Evolutionary conservation across 2,113 vertebrate genomes (phyloP).

Genomic region (Myxocyprinus asiaticus): DNA sequence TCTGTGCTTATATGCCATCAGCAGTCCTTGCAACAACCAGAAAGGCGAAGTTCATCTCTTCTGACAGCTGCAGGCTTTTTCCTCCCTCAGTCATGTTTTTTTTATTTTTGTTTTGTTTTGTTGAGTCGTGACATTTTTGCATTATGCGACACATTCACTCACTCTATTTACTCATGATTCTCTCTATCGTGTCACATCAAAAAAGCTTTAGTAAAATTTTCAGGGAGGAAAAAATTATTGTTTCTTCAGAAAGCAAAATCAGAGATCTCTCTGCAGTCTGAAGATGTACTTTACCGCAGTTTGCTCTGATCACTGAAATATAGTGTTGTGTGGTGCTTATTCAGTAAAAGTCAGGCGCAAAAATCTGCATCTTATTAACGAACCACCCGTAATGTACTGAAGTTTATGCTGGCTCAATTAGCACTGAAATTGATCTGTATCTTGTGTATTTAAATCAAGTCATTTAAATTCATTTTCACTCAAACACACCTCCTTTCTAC

Average conservation of each 20-base stretch:
- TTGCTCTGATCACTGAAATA: too few relatives aligned
- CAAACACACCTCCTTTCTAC: too few relatives aligned
- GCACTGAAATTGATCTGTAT: too few relatives aligned
- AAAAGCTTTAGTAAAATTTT: not conserved
- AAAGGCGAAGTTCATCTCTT: slow-evolving; percentile 35
- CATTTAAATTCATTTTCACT: too few relatives aligned
- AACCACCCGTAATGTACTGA: too few relatives aligned
- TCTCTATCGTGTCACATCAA: not conserved
- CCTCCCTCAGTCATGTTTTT: not conserved
- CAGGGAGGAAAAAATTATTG: not conserved
- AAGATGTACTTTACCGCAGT: not conserved
- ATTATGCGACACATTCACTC: not conserved
- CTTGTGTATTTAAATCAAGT: too few relatives aligned
- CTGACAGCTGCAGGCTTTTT: slow-evolving; percentile 20
- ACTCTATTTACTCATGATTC: not conserved
- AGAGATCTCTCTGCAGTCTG: too few relatives aligned
- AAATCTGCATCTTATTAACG: too few relatives aligned
- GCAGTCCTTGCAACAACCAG: slow-evolving; percentile 1
- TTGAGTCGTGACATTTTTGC: not conserved
- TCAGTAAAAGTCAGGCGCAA: too few relatives aligned
- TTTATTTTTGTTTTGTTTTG: not conserved
- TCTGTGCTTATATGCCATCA: slow-evolving; percentile 43
- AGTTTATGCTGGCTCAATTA: too few relatives aligned
- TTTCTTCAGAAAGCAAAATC: not conserved
- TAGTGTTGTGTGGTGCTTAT: too few relatives aligned